These are phyloP conservation scores for Neelides folsomi DNA, from an alignment of 2,888 invertebrate genomes.

Conservation along the genomic window DNA sequence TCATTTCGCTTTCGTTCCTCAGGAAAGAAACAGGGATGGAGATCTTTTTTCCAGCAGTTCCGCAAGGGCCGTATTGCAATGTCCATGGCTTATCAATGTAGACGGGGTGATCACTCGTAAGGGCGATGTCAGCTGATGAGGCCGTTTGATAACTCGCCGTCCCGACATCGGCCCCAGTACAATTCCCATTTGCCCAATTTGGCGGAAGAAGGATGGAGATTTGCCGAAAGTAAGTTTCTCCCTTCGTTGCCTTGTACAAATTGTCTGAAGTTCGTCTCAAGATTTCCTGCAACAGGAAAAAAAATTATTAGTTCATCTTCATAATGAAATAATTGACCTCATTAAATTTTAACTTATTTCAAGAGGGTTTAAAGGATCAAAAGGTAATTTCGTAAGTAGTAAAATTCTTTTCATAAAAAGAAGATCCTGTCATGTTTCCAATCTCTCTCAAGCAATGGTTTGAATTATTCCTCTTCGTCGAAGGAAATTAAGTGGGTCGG, in stretches of 20 bases:
- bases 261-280: constrained; percentile 31
- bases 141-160: constrained; percentile 30
- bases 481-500: no score
- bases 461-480: no score
- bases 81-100: constrained; percentile 32
- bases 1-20: constrained; percentile 13
- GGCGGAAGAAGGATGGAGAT: constrained; percentile 30
- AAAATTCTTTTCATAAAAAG: not conserved
- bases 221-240: constrained; percentile 30
- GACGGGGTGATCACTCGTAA: constrained; percentile 32
- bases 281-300: constrained; percentile 23
- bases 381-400: not conserved
- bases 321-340: not conserved
- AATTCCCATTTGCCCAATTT: constrained; percentile 30
- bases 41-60: constrained; percentile 31
- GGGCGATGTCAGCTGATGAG: constrained; percentile 23
- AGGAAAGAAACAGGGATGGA: constrained; percentile 29
- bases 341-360: not conserved
- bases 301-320: constrained; percentile 3
- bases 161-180: constrained; percentile 27
- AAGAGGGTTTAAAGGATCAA: not conserved
- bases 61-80: constrained; percentile 34
- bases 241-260: constrained; percentile 28
- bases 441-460: no score
- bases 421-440: constrained; percentile 1